Evolutionary conservation across 2,888 invertebrate species (phyloP), one percentile per base, ranked within the genome.

Genomic region (Papilio gigon): DNA sequence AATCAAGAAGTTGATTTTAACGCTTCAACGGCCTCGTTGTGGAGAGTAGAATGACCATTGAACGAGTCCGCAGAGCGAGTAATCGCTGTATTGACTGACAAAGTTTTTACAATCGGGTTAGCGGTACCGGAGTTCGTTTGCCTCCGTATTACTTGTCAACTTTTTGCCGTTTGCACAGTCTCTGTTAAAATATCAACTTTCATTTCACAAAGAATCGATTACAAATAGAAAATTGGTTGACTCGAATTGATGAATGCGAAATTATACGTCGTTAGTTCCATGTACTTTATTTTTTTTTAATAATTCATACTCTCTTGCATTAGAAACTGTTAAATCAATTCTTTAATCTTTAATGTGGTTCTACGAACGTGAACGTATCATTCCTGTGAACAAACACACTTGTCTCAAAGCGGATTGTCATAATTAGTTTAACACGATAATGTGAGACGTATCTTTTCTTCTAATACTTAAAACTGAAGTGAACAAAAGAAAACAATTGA

Each of bases 91-190:
- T 83, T 85, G 85, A 85, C 80, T 81, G 77, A 76, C 74, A 72
- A 73, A 70, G 74, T 76, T 84, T 83, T 84, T 85, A 80, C 79
- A 73, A 77, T 75, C 76, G 72, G 80, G 73, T 75, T 89, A 88
- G 85, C 89, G 85, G 88, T 82, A 78, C 75, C 70, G 76, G 77
- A 86, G 89, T 88, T 86, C 88, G 75, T 85, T 89, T 83, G 84
- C 88, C 86, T 77, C 80, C 71, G 65, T 68, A 53, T 53, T 53
- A 53, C 68, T 71, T 66, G 73, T 53, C 70, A 81, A 81, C 67
- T 67, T 71, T 79, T 82, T 71, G 67, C 59, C 74, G 76, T 76
- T 73, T 74, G 72, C 72, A 68, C 68, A 70, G 70, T 62, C 62
- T 70, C 65, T 59, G 56, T 64, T 72, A 70, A 70, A 72, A 70